phyloP scores from a whole-genome alignment of 2,888 invertebrate genomes.

The Tortrix viridana region DNA sequence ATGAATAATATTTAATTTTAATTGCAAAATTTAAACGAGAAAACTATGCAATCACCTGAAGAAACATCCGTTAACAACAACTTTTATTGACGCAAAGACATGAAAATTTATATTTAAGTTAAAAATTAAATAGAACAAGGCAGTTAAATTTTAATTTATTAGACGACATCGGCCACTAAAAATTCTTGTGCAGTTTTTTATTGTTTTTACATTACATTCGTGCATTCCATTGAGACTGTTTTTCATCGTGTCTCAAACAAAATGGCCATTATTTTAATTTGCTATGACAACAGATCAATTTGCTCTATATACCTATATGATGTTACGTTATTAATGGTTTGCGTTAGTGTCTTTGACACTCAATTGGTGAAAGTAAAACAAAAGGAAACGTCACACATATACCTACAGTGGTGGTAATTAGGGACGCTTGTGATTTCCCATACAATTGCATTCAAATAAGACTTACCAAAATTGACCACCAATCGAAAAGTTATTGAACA shows the following conservation, averaged over 20 bases:
- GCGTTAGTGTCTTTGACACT: background rate
- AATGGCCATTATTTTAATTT: background rate
- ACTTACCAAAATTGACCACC: too few species aligned
- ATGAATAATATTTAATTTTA: too few species aligned
- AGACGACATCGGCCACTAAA: conserved; percentile 18
- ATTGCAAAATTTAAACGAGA: too few species aligned
- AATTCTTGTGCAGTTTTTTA: conserved; percentile 20
- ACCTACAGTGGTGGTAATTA: too few species aligned
- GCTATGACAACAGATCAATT: background rate
- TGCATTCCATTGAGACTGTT: conserved; percentile 8
- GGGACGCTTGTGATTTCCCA: too few species aligned
- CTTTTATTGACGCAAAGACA: background rate
- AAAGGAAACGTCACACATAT: too few species aligned
- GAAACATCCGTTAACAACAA: too few species aligned
- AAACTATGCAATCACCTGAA: too few species aligned
- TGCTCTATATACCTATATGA: background rate
- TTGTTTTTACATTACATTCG: conserved; percentile 21
- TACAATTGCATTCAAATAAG: too few species aligned
- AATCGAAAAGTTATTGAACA: too few species aligned
- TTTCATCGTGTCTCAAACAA: conserved; percentile 1
- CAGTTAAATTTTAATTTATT: conserved; percentile 19
- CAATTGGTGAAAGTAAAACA: background rate
- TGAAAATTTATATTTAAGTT: conserved; percentile 9
- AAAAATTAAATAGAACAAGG: background rate
- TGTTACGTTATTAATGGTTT: background rate